Conservation (phyloP, 2,113 vertebrate species). For the Zingel zingel region DNA sequence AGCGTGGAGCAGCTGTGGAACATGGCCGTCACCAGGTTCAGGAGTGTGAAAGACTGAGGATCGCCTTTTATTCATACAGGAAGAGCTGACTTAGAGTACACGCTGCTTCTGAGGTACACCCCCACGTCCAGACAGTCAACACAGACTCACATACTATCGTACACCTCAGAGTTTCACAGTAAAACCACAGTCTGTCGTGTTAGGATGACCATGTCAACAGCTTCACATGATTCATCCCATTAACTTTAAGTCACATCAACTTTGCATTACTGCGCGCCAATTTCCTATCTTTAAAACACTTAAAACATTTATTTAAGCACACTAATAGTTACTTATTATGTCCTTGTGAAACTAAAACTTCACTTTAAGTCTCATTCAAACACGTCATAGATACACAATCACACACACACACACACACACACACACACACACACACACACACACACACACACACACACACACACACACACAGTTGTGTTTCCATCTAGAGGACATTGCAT, state of each 20-base stretch:
- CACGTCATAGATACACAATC: no score
- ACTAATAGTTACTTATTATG: no score
- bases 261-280: not conserved
- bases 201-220: not conserved
- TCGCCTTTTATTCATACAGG: conserved; percentile 29
- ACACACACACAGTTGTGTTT: no score
- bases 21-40: conserved; percentile 53
- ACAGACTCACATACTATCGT: not conserved
- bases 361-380: no score
- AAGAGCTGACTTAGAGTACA: conserved; percentile 15
- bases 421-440: no score
- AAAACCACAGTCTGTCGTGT: not conserved
- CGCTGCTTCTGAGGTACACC: not conserved
- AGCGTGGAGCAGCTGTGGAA: conserved; percentile 75
- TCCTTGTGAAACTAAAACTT: no score
- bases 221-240: not conserved
- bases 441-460: no score
- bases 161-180: not conserved
- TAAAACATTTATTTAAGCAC: no score
- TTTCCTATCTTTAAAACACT: not conserved
- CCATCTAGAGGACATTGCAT: no score
- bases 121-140: not conserved
- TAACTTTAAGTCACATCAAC: not conserved
- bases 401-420: no score
- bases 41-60: conserved; percentile 32